Evolutionary conservation across 2,797 vertebrate genomes (phyloP).

Genomic region (Pygocentrus nattereri): DNA sequence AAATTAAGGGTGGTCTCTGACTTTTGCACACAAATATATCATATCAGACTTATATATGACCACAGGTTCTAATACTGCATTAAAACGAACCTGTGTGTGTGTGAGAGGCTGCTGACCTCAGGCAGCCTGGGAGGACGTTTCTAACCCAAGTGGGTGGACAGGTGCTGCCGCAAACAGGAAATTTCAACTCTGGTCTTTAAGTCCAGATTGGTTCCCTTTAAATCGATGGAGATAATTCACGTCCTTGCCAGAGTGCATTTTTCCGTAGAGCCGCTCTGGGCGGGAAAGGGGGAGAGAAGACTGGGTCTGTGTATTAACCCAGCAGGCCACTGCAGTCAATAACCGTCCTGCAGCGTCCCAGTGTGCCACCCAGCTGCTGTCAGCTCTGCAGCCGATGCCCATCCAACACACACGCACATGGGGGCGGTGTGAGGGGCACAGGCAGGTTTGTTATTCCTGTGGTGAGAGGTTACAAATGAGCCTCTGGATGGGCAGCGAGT

Average conservation of each 20-base stretch:
- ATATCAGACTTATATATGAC: too few relatives aligned
- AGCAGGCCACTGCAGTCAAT: slow-evolving; percentile 4
- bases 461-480: slow-evolving; percentile 30
- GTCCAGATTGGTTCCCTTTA: neutral
- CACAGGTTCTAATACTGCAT: neutral
- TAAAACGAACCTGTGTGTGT: neutral
- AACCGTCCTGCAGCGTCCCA: neutral
- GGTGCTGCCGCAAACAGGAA: neutral
- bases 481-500: slow-evolving; percentile 58
- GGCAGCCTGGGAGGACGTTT: slow-evolving; percentile 3
- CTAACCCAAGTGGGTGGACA: slow-evolving; percentile 11
- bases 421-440: neutral
- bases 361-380: slow-evolving; percentile 9
- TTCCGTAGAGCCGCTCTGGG: neutral
- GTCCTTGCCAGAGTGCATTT: neutral
- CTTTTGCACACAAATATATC: too few relatives aligned
- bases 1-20: too few relatives aligned
- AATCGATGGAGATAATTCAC: neutral
- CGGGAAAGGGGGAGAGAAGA: neutral
- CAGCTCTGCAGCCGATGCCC: neutral
- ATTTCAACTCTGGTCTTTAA: neutral
- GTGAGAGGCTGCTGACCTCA: neutral
- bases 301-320: neutral
- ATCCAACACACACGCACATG: neutral
- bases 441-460: slow-evolving; percentile 23